Conservation (phyloP, 2,113 vertebrate species). For the Spheniscus mendiculus region DNA sequence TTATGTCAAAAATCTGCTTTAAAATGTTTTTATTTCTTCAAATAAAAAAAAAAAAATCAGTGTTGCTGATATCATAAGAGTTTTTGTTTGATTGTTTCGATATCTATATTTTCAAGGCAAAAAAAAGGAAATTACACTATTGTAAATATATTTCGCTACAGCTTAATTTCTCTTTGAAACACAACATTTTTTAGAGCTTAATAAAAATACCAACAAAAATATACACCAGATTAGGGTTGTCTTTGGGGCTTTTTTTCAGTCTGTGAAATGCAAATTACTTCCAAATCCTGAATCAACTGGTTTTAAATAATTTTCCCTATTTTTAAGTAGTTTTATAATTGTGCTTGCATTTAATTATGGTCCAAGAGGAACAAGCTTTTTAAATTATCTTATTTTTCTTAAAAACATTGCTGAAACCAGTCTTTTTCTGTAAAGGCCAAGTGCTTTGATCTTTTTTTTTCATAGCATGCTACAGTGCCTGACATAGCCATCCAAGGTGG, state of each 20-base stretch:
- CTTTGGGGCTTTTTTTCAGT: background rate
- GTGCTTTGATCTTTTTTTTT: background rate
- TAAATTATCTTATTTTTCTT: background rate
- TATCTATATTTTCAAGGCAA: background rate
- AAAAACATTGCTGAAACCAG: background rate
- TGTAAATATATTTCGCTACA: background rate
- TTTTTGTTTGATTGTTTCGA: background rate
- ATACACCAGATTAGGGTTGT: background rate
- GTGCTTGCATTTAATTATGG: background rate
- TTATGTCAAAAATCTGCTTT: background rate
- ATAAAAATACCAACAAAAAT: background rate
- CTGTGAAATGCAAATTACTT: conserved; percentile 29
- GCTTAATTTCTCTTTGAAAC: background rate
- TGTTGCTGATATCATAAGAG: background rate
- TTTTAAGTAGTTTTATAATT: background rate
- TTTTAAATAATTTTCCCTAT: background rate
- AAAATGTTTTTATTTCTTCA: background rate
- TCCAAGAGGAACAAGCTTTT: background rate
- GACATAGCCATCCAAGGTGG: background rate
- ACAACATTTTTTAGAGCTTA: background rate
- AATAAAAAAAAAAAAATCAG: background rate
- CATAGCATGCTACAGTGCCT: background rate
- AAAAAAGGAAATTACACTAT: background rate
- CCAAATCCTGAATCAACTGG: background rate
- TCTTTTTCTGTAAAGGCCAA: background rate